Base-by-base conservation (phyloP, 2,888 invertebrate genomes). In the Digitonthophagus gazella region DNA sequence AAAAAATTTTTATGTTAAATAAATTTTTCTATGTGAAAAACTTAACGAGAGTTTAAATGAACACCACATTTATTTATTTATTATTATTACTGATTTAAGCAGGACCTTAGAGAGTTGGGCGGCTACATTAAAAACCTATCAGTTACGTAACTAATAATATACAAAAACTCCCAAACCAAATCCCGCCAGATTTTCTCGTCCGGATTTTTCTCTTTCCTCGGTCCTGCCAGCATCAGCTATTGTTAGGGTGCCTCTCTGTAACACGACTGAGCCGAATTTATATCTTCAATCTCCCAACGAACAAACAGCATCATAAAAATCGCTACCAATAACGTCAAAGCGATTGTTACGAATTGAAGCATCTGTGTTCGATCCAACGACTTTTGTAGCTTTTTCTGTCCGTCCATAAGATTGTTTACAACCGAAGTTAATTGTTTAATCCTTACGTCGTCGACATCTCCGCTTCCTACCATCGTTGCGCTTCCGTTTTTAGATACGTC, bases 291-390 rank as follows among this genome's bases (percentile, higher is more conserved):
- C 22, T 71, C 71, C 11, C 22, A 28, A n/a, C 65, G 63, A 14
- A 71, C 67, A 14, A 71, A 65, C 19, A 68, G 65, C 11, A 67
- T 44, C 8, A 71, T 6, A 15, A 67, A 65, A 8, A 71, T 64
- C 3, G 65, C 56, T n/a, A 70, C 58, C 11, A 69, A 15, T 20
- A 71, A n/a, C 14, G 71, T 78, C 74, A 86, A 80, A 54, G 84
- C 74, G 58, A 88, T 80, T n/a, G 85, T 85, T 2, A 85, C 78
- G 70, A 85, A 81, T 76, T 87, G 85, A 64, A 86, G 78, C 74
- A 84, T 82, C 74, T 86, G 86, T 15, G 84, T 81, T 22, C 81
- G 81, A 66, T 82, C 83, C 16, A 88, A 73, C 22, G 87, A 85
- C 18, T 79, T 80, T 67, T 85, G 84, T 64, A 89, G 76, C 69